These are phyloP conservation scores for Aethina tumida DNA, from an alignment of 1,140 invertebrate species.

Conservation along the genomic window DNA sequence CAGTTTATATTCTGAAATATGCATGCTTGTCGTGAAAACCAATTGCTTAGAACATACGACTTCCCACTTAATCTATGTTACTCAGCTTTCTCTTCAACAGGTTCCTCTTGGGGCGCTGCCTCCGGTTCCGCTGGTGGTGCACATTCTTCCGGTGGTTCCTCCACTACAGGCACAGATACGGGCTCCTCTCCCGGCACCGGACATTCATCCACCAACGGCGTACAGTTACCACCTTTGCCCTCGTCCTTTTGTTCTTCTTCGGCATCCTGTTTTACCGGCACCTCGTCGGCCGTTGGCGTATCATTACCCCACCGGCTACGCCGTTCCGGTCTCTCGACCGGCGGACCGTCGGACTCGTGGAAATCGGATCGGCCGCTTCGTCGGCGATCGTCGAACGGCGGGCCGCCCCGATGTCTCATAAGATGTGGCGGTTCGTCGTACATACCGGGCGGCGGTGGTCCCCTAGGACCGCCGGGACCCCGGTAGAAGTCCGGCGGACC, in stretches of 20 bases:
- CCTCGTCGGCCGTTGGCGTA: conserved; percentile 1
- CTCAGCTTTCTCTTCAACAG: conserved; percentile 2
- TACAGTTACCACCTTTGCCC: conserved; percentile 16
- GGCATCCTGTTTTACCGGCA: neutral
- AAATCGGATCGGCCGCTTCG: conserved; percentile 11
- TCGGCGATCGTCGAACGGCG: conserved; percentile 16
- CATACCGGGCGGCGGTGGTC: conserved; percentile 10
- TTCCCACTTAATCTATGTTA: too few relatives aligned
- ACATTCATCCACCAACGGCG: conserved; percentile 11
- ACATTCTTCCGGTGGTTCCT: neutral
- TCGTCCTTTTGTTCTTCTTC: conserved; percentile 8
- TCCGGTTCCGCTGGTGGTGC: too few relatives aligned
- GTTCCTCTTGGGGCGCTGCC: too few relatives aligned
- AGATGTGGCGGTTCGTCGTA: conserved; percentile 13
- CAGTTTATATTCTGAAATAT: too few relatives aligned
- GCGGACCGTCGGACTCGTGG: conserved; percentile 6
- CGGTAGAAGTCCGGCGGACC: conserved; percentile 24
- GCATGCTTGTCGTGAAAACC: too few relatives aligned
- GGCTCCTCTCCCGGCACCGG: conserved; percentile 2
- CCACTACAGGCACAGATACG: too few relatives aligned
- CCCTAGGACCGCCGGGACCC: conserved; percentile 8
- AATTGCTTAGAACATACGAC: too few relatives aligned
- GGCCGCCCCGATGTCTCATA: conserved; percentile 10
- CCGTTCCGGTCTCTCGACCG: conserved; percentile 12
- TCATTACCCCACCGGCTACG: conserved; percentile 11